These are phyloP conservation scores for Quiscalus mexicanus DNA, from an alignment of 2,113 vertebrate species.

Conservation along the genomic window DNA sequence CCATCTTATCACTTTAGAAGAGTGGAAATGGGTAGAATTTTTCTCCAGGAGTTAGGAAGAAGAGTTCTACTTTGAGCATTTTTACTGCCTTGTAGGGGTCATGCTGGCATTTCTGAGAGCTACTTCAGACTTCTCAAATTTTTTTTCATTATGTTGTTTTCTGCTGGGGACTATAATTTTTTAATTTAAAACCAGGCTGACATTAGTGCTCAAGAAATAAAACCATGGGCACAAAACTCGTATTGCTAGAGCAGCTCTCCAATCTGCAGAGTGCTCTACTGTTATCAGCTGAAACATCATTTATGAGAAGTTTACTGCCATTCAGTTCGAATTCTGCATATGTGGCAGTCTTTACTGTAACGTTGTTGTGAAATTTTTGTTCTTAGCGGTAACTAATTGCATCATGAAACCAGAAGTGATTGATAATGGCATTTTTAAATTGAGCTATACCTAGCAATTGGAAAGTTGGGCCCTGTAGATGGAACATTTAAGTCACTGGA, in stretches of 20 bases:
- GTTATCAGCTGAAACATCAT: not conserved
- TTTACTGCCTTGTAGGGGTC: conserved; percentile 36
- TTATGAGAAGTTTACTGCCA: conserved; percentile 2
- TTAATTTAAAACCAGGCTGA: conserved; percentile 14
- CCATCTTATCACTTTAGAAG: conserved; percentile 24
- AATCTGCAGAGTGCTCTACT: not conserved
- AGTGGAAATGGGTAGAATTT: conserved; percentile 33
- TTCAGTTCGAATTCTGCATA: not conserved
- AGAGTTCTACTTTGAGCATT: conserved; percentile 20
- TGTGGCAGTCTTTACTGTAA: conserved; percentile 15
- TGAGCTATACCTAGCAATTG: not conserved
- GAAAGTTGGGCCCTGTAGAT: not conserved
- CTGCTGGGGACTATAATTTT: conserved; percentile 28
- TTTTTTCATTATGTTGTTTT: conserved; percentile 54
- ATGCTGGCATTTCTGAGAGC: conserved; percentile 52
- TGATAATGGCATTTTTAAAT: not conserved
- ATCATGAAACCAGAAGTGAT: not conserved
- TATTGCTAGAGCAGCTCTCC: not conserved
- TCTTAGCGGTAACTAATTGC: not conserved
- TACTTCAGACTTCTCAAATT: conserved; percentile 37
- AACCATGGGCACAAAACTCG: not conserved
- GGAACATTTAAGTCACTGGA: not conserved
- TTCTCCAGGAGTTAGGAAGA: conserved; percentile 11
- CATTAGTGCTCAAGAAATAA: conserved; percentile 1
- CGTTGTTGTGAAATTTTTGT: conserved; percentile 1